Evolutionary conservation across 2,888 invertebrate genomes (phyloP), one percentile per base, ranked within the genome.

Genomic region (Hirtodrosophila alboralis): DNA sequence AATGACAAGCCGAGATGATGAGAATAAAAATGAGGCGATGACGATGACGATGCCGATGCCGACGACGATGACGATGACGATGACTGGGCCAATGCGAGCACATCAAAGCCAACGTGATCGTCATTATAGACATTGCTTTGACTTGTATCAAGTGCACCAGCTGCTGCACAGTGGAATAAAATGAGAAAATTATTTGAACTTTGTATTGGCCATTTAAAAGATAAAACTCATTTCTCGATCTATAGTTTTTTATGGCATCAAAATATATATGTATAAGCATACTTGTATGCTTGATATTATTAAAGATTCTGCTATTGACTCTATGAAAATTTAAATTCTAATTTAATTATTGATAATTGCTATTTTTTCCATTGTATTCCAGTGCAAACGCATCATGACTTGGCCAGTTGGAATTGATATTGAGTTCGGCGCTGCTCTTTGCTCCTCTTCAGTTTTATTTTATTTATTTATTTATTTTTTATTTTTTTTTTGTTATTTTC

Each of bases 61-160:
- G 52, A 52, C 47, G 64, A 47, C 43, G 66, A 70, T 66, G 70
- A 43, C 45, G 68, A 58, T 64, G 67, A 65, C 34, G 58, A 51
- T 26, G 45, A 41, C 6, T 28, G n/a, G 28, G 36, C 48, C 27
- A 48, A 53, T 47, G 65, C 14, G 40, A 28, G 28, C 38, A 14
- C 31, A 23, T 12, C 23, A 57, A 26, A 58, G 30, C 26, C 58
- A 58, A 18, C 21, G 33, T 14, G 43, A 30, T 23, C 43, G 45
- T 58, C 57, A 58, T 45, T 52, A 34, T 30, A 41, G 49, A 41
- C 61, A 48, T 49, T 49, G 77, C 56, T 62, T 44, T 72, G 68
- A 47, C 67, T 48, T 56, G 54, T 40, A 73, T 77, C 72, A 77
- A 74, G 73, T 73, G 70, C 47, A 43, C 33, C 23, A 53, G 44